A percentile compares a stretch with the other conserved stretches of the same genome.
These are phyloP conservation scores for Tigriopus japonicus DNA, from an alignment of 1,140 invertebrate species.

Conservation along the genomic window DNA sequence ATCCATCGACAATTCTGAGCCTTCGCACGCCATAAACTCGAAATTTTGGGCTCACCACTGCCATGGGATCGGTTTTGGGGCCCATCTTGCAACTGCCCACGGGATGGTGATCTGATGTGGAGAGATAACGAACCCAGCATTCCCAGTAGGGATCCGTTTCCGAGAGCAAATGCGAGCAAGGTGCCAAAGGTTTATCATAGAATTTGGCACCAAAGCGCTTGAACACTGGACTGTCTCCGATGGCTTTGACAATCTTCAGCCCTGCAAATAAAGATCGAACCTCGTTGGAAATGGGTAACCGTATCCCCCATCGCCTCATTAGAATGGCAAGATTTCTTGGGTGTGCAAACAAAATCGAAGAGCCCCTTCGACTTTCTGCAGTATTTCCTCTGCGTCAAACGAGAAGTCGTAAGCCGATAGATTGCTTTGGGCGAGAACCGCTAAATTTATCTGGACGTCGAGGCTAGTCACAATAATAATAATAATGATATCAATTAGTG, in stretches of 20 bases:
- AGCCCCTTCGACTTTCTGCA: too few species aligned
- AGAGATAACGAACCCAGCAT: constrained; percentile 31
- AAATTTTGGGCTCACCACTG: constrained; percentile 51
- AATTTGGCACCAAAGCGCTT: constrained; percentile 24
- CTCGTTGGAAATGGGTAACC: background rate
- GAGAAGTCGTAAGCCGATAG: too few species aligned
- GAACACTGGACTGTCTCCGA: background rate
- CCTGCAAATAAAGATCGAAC: background rate
- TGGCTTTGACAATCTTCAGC: background rate
- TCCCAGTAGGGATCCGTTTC: constrained; percentile 65
- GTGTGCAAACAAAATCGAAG: too few species aligned
- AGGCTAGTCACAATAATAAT: too few species aligned
- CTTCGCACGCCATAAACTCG: constrained; percentile 44
- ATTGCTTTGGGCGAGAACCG: too few species aligned
- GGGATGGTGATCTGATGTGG: constrained; percentile 23
- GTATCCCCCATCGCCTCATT: background rate
- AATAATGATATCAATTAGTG: too few species aligned
- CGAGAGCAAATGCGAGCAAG: constrained; percentile 41
- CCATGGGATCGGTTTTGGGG: constrained; percentile 37
- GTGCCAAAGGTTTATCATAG: constrained; percentile 54
- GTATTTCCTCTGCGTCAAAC: too few species aligned
- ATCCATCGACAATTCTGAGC: constrained; percentile 51
- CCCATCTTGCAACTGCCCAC: constrained; percentile 37
- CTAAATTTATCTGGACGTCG: too few species aligned
- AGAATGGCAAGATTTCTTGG: too few species aligned